Conservation (phyloP, 1,140 invertebrate genomes). For the Drosophila ogumai region DNA sequence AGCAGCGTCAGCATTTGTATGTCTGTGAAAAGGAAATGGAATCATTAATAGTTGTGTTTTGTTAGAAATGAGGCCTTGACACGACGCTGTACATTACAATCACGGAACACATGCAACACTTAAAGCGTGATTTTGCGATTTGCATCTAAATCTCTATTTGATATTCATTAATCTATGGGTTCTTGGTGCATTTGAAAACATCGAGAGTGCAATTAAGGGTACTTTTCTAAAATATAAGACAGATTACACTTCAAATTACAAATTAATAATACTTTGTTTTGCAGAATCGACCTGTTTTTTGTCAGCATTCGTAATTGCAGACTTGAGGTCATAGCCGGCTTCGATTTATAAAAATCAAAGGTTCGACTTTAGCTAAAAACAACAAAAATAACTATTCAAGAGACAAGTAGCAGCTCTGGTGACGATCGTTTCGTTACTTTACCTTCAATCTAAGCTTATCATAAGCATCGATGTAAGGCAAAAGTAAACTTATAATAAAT, state of each 20-base stretch:
- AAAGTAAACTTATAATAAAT: too few species aligned
- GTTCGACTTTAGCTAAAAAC: too few species aligned
- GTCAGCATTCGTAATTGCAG: too few species aligned
- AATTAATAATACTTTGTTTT: too few species aligned
- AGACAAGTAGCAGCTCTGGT: too few species aligned
- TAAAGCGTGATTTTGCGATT: constrained; percentile 48
- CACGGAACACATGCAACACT: constrained; percentile 59
- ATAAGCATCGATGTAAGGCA: too few species aligned
- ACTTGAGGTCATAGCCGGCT: too few species aligned
- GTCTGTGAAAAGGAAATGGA: constrained; percentile 86
- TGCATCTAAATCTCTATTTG: constrained; percentile 31
- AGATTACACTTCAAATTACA: neutral
- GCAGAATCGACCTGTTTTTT: too few species aligned
- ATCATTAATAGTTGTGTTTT: constrained; percentile 1
- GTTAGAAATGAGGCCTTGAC: neutral
- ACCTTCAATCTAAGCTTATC: too few species aligned
- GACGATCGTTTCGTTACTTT: too few species aligned
- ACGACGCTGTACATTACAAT: constrained; percentile 1
- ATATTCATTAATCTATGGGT: constrained; percentile 23
- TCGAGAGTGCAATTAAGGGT: constrained; percentile 17
- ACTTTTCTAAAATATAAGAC: constrained; percentile 13
- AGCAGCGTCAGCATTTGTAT: constrained; percentile 94
- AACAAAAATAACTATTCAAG: too few species aligned
- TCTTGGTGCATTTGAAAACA: constrained; percentile 45
- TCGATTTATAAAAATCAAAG: too few species aligned